These are phyloP conservation scores for Epizoanthus scotinus DNA, from an alignment of 92 coral and sea anemone species.

Conservation along the genomic window DNA sequence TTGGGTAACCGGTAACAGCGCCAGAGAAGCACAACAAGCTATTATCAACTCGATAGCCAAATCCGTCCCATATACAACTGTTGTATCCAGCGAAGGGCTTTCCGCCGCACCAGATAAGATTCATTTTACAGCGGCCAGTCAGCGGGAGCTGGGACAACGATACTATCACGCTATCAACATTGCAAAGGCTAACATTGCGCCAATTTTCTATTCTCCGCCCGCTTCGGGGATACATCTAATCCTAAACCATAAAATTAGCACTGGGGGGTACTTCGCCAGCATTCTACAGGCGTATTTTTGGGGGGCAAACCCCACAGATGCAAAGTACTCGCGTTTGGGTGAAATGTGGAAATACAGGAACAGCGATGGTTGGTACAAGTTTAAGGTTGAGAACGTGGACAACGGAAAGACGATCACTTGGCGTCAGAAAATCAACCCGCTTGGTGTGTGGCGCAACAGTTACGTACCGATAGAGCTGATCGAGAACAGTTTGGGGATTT, in stretches of 20 bases:
- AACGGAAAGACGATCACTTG: constrained; percentile 1
- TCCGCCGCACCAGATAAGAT: constrained; percentile 15
- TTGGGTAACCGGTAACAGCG: constrained; percentile 15
- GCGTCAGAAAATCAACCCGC: constrained; percentile 17
- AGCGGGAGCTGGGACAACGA: constrained; percentile 19
- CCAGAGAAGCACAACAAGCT: constrained; percentile 4
- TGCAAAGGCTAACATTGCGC: constrained; percentile 9
- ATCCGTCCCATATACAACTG: constrained; percentile 2
- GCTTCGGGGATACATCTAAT: constrained; percentile 10
- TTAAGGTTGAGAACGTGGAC: constrained; percentile 12
- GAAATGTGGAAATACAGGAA: constrained; percentile 20
- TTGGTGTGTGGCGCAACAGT: constrained; percentile 14
- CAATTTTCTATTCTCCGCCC: constrained; percentile 9
- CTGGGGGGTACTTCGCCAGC: constrained; percentile 4
- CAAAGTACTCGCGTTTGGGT: constrained; percentile 16
- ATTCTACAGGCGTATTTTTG: constrained; percentile 1
- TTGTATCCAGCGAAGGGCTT: constrained; percentile 15
- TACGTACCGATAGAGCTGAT: constrained; percentile 6
- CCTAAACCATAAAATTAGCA: constrained; percentile 3
- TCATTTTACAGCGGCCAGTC: constrained; percentile 12
- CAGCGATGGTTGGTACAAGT: constrained; percentile 14
- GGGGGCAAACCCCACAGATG: constrained; percentile 3
- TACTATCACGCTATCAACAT: constrained; percentile 7
- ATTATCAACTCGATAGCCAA: not conserved
- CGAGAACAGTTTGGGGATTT: constrained; percentile 23